Conservation (phyloP, 2,113 vertebrate genomes). For the Mustelus asterias region DNA sequence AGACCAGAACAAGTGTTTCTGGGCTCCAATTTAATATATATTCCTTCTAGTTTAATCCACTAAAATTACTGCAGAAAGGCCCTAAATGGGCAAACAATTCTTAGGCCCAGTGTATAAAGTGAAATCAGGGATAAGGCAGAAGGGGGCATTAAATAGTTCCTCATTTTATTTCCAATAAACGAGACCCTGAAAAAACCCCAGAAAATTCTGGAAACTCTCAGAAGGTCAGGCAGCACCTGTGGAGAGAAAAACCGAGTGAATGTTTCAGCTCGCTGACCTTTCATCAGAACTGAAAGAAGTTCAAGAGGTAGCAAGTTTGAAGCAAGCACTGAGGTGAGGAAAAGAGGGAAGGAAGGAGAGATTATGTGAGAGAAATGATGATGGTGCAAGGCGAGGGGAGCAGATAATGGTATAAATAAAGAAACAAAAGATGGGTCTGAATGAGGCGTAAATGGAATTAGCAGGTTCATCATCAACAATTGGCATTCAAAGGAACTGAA, state of each 20-base stretch:
- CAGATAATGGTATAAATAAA: background rate
- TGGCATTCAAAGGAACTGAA: no score
- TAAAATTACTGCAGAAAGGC: background rate
- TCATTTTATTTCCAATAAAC: background rate
- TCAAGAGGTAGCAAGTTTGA: background rate
- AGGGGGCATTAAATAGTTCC: background rate
- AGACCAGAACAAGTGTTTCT: background rate
- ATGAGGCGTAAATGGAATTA: no score
- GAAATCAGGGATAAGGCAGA: background rate
- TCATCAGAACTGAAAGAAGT: background rate
- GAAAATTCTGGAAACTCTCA: background rate
- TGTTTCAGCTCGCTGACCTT: background rate
- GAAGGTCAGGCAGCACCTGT: background rate
- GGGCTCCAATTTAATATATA: background rate
- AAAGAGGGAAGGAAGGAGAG: background rate
- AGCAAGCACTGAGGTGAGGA: background rate
- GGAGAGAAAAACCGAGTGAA: background rate
- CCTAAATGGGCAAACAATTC: background rate
- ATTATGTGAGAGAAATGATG: background rate
- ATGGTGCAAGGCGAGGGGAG: background rate
- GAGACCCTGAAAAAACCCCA: background rate
- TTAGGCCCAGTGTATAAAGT: background rate
- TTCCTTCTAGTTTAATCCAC: background rate
- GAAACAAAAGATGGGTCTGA: no score
- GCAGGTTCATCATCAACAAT: no score